These are phyloP conservation scores for Cololabis saira DNA, from an alignment of 2,113 vertebrate genomes.

Conservation along the genomic window DNA sequence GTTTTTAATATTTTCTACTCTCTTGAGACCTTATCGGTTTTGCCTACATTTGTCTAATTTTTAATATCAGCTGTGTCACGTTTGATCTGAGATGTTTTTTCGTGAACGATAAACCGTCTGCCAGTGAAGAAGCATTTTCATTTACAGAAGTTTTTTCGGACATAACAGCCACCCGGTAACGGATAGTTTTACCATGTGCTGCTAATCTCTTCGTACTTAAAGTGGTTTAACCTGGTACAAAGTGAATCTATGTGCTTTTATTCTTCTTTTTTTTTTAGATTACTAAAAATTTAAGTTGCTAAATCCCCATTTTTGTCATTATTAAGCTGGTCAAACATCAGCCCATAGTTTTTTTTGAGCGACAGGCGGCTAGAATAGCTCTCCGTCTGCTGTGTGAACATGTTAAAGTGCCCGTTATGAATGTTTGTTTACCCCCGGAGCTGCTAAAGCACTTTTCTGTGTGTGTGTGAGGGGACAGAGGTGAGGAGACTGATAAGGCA, in stretches of 20 bases:
- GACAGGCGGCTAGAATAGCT: slow-evolving; percentile 19
- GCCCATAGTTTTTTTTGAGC: slow-evolving; percentile 3
- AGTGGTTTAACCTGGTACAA: slow-evolving; percentile 49
- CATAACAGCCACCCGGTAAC: slow-evolving; percentile 3
- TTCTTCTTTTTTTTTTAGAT: slow-evolving; percentile 16
- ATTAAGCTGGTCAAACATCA: slow-evolving; percentile 23
- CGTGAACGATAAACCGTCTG: too few species aligned
- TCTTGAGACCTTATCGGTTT: slow-evolving; percentile 65
- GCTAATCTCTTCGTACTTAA: slow-evolving; percentile 54
- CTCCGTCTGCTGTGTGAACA: slow-evolving; percentile 52
- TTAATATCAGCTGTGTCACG: slow-evolving; percentile 7
- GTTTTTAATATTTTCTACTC: slow-evolving; percentile 79
- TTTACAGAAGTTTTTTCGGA: neutral
- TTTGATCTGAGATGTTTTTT: too few species aligned
- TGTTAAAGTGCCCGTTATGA: slow-evolving; percentile 67
- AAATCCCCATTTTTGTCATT: slow-evolving; percentile 17
- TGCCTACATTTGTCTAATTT: slow-evolving; percentile 58
- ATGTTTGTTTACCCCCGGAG: slow-evolving; percentile 73
- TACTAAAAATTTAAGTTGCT: slow-evolving; percentile 21
- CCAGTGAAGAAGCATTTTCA: too few species aligned
- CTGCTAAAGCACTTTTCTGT: slow-evolving; percentile 70
- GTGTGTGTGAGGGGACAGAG: slow-evolving; percentile 8
- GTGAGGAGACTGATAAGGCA: slow-evolving; percentile 33
- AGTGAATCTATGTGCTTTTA: slow-evolving; percentile 22
- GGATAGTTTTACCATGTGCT: slow-evolving; percentile 46